Base-by-base conservation (phyloP, 2,797 vertebrate genomes). In the Eleutherodactylus coqui region DNA sequence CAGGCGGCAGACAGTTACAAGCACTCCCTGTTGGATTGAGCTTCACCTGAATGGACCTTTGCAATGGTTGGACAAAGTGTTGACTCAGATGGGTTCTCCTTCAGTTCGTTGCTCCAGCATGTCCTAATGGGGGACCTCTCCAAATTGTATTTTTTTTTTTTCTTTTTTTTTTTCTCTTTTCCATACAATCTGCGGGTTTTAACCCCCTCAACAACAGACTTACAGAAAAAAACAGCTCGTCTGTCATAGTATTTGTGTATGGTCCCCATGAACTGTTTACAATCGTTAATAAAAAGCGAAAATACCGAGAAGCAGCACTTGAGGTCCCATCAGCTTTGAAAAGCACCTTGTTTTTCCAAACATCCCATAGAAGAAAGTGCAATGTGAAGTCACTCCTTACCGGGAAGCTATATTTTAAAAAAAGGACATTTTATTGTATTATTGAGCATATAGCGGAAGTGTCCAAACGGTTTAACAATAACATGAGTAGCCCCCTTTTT, bases 31-130 rank as follows among this genome's bases (percentile, higher is more conserved):
- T 92, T 99, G 98, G 97, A 99, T 99, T 76, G 98, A 99, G 88
- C 96, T 99, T 84, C 98, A 99, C 89, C 96, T 99, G 94, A 99
- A 99, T 0, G 97, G 98, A 90, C 98, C 97, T 87, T 95, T 99
- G 90, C 98, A 99, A 85, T 99, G 98, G 98, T 89, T 99, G 95
- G 98, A 99, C 93, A 99, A 99, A 95, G 98, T 99, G 89, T 93
- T 99, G 94, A 99, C 98, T 94, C 98, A 99, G 92, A 99, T 99
- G 98, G 98, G 98, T 72, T 99, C 98, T n/a, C 98, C 98, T 67
- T 98, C 97, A 88, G 97, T 98, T 88, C 98, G 97, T 90, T 99
- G 98, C 90, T 99, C 98, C 88, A 99, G 98, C 93, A 99, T 99
- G 98, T 99, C 98, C 21, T 98, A 97, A 96, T 86, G 90, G 51